Evolutionary conservation across 1,140 invertebrate genomes (phyloP), one percentile per base, ranked within the genome.

Genomic region (Vollenhovia emeryi): DNA sequence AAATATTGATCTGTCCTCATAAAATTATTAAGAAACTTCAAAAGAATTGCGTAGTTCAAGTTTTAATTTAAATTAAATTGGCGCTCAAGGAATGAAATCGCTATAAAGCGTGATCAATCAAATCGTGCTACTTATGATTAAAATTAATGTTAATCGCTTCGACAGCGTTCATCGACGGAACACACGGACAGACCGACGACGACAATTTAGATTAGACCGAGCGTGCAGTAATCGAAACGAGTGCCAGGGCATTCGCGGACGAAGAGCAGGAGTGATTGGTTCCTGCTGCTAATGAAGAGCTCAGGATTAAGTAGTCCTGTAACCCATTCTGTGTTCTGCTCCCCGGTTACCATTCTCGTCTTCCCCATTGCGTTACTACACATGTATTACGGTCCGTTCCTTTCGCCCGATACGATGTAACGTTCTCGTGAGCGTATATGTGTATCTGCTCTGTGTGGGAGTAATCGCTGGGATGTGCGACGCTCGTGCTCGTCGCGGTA

Each of bases 231-330:
- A 89, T 88, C 78, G 84, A 89, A 88, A 89, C 84, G 71, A 83
- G 43, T 75, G 79, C 24, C 36, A 57, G 66, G 9, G 48, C 50
- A 52, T 40, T 48, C 84, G 48, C 73, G 45, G 50, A 57, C 55
- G 82, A 85, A 75, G 84, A 48, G 69, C 40, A 79, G 76, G 76
- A 84, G 75, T 87, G 88, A 91, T 91, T 91, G 89, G 88, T 84
- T 84, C 84, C 50, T 60, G 86, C 90, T 84, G 85, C 91, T 93
- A 93, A 93, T 93, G 92, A 92, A 93, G 92, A 92, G 92, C 91
- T 93, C 90, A 92, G 88, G 87, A 76, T 86, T 92, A 92, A 93
- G 89, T 92, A 92, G 92, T 88, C 11, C 90, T 87, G 86, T 92
- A 90, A 92, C 75, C 87, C 89, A 84, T 88, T 91, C 88, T 92